phyloP scores from a whole-genome alignment of 2,888 invertebrate species.

The Malthinus seriepunctatus region DNA sequence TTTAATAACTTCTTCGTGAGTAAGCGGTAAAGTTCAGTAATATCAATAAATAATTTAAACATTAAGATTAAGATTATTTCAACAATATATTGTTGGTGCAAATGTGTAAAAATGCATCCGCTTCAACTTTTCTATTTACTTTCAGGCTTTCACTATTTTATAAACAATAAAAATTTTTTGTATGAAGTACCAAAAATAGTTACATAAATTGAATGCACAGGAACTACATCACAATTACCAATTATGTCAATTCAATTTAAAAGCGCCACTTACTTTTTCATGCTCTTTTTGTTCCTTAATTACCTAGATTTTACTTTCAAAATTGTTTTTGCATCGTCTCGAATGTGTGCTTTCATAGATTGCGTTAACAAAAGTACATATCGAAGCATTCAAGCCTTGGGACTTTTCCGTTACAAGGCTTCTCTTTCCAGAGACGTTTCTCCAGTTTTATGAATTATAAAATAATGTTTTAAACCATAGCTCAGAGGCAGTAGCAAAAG shows the following conservation, averaged over 20 bases:
- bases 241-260: background rate
- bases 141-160: conserved; percentile 1
- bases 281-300: background rate
- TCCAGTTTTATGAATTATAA: too few species aligned
- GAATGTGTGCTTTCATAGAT: too few species aligned
- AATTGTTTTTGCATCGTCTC: too few species aligned
- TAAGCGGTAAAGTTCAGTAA: conserved; percentile 7
- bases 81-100: conserved; percentile 3
- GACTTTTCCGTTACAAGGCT: too few species aligned
- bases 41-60: conserved; percentile 5
- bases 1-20: conserved; percentile 6
- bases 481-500: too few species aligned
- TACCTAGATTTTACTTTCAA: too few species aligned
- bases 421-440: too few species aligned
- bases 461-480: too few species aligned
- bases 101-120: background rate
- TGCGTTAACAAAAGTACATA: too few species aligned
- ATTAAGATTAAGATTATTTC: conserved; percentile 9
- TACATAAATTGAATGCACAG: conserved; percentile 3
- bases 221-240: conserved; percentile 4
- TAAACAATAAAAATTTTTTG: background rate
- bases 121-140: too few species aligned
- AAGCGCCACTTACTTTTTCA: background rate
- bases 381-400: too few species aligned
- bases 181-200: background rate